Evolutionary conservation across 2,888 invertebrate species (phyloP), one percentile per base, ranked within the genome.

Genomic region (Tethea ocularis): DNA sequence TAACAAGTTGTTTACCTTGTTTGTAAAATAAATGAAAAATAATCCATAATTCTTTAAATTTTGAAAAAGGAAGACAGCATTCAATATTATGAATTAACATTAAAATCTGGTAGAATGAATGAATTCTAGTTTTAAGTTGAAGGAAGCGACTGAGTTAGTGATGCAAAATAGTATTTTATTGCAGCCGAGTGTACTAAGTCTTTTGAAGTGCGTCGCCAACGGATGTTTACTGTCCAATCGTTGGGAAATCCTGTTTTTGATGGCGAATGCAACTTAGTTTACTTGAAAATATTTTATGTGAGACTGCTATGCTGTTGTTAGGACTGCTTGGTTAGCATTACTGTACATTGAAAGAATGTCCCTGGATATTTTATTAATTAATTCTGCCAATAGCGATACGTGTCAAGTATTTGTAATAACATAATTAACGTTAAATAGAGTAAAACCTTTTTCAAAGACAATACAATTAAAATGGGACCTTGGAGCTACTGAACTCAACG

Each of bases 201-300:
- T 73, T 75, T 72, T 71, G 69, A 75, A 75, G 66, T 71, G 57
- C 61, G 52, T 58, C 56, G 38, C 20, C 38, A 56, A 51, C 64
- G 66, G 69, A 72, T 78, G 75, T 78, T 78, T 77, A 77, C 74
- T 70, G 76, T 69, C 72, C 71, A 71, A 74, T 74, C 75, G 58
- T 58, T 57, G 55, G 58, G 62, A 74, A 69, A 77, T 77, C 73
- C 74, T 73, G 75, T 77, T 78, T 41, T 20, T 46, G 46, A 46
- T 46, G 17, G 46, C 74, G 71, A 71, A 66, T 66, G 61, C 63
- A 57, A 61, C 63, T 74, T 59, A 67, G 62, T 65, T 61, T 64
- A 68, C 66, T 72, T 63, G 52, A 46, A 66, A 64, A 69, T 74
- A 22, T 8, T 52, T 56, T 29, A 29, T 26, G 17, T 26, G 29